Conservation (phyloP, 2,888 invertebrate species). For the Choreutis nemorana region DNA sequence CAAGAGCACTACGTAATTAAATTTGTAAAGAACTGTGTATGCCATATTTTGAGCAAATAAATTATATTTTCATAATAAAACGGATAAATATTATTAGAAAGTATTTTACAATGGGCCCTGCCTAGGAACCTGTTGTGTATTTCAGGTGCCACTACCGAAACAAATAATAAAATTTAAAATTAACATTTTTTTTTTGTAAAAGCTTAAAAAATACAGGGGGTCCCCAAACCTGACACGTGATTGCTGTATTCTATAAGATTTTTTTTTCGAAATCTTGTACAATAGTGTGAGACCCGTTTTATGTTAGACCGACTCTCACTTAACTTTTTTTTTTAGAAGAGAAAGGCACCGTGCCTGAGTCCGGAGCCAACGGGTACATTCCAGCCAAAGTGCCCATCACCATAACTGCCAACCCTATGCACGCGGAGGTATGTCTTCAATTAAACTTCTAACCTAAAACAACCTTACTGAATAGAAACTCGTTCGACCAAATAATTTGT, state of each 20-base stretch:
- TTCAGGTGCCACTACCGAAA: too few relatives aligned
- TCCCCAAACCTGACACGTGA: not conserved
- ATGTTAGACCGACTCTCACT: too few relatives aligned
- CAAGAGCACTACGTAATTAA: too few relatives aligned
- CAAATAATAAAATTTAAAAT: too few relatives aligned
- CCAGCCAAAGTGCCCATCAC: slow-evolving; percentile 69
- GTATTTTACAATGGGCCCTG: too few relatives aligned
- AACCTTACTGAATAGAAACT: not conserved
- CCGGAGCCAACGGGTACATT: slow-evolving; percentile 51
- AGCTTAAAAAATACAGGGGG: not conserved
- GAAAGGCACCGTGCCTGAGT: slow-evolving; percentile 44
- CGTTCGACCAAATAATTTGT: slow-evolving; percentile 4
- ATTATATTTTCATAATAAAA: too few relatives aligned
- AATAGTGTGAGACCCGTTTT: too few relatives aligned
- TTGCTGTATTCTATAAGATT: slow-evolving; percentile 2
- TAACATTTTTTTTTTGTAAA: too few relatives aligned
- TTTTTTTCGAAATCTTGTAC: slow-evolving; percentile 5
- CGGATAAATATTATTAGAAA: too few relatives aligned
- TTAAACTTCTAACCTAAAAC: slow-evolving; percentile 2
- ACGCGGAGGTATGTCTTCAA: slow-evolving; percentile 70
- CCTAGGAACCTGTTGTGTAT: too few relatives aligned
- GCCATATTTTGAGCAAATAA: too few relatives aligned
- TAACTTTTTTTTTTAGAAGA: slow-evolving; percentile 51
- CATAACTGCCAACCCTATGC: slow-evolving; percentile 79
- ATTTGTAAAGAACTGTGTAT: too few relatives aligned